phyloP scores from a whole-genome alignment of 1,140 invertebrate species.

The Brachionus asplanchnoidis region DNA sequence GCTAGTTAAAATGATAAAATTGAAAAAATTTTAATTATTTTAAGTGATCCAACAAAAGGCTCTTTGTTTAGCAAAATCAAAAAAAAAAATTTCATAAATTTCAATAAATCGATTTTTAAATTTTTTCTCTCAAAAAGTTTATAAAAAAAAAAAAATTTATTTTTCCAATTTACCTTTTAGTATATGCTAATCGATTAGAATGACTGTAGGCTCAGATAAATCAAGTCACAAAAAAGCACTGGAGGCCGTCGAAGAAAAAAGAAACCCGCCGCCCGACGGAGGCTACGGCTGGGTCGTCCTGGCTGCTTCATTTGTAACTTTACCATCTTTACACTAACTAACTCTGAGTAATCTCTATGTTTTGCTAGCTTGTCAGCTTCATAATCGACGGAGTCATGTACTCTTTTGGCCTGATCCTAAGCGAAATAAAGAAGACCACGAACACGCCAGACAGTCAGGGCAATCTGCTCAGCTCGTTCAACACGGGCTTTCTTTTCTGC shows the following conservation, averaged over 20 bases:
- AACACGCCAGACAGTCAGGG: neutral
- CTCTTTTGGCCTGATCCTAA: constrained; percentile 24
- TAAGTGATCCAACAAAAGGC: neutral
- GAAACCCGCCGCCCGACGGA: constrained; percentile 22
- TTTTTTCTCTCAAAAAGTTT: neutral
- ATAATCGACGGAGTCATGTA: constrained; percentile 39
- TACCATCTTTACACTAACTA: neutral
- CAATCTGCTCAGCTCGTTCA: constrained; percentile 11
- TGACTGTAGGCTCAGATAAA: constrained; percentile 15
- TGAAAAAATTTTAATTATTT: neutral
- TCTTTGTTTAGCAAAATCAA: neutral
- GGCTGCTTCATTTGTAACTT: constrained; percentile 33
- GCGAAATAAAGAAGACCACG: constrained; percentile 14
- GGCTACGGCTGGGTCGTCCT: constrained; percentile 40
- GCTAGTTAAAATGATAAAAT: neutral
- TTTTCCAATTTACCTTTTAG: neutral
- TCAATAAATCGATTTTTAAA: neutral
- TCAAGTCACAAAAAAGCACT: neutral
- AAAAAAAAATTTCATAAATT: neutral
- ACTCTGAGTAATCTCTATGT: neutral
- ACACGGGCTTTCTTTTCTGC: constrained; percentile 34
- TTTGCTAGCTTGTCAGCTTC: constrained; percentile 30
- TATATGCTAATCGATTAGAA: neutral
- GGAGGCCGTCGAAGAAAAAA: neutral
- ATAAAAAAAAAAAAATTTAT: neutral